Evolutionary conservation across 2,113 vertebrate species (phyloP).

Genomic region (Stercorarius parasiticus): DNA sequence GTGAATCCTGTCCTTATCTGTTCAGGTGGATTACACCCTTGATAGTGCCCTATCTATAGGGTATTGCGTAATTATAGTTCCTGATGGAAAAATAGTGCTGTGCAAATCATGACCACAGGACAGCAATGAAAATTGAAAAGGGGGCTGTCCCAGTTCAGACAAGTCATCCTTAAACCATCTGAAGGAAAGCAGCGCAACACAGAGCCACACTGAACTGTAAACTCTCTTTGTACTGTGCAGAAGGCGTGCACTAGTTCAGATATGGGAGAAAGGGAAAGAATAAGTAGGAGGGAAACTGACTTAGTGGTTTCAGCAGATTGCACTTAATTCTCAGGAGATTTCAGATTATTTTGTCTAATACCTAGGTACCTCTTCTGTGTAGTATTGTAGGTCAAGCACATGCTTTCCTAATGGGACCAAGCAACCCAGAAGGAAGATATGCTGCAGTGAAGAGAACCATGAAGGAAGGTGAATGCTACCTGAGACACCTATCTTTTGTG

Average conservation of each 20-base stretch:
- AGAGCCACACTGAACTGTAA: background rate
- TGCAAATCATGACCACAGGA: background rate
- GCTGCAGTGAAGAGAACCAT: background rate
- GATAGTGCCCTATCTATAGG: background rate
- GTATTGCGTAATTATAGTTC: background rate
- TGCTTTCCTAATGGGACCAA: background rate
- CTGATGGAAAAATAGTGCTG: background rate
- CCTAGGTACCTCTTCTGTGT: background rate
- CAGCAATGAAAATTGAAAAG: background rate
- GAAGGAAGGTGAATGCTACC: background rate
- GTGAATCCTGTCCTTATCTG: background rate
- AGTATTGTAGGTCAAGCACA: background rate
- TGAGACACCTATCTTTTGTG: background rate
- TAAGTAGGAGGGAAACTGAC: background rate
- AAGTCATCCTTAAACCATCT: background rate
- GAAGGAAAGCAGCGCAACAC: background rate
- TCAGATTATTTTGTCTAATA: accelerated
- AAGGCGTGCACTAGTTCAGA: background rate
- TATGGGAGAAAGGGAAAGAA: background rate
- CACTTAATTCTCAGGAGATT: background rate
- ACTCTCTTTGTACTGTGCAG: background rate
- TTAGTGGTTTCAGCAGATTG: background rate
- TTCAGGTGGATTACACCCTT: background rate
- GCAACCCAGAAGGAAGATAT: background rate
- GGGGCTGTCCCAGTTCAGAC: accelerated